phyloP scores from a whole-genome alignment of 2,797 vertebrate species.

The Anguilla obscura region DNA sequence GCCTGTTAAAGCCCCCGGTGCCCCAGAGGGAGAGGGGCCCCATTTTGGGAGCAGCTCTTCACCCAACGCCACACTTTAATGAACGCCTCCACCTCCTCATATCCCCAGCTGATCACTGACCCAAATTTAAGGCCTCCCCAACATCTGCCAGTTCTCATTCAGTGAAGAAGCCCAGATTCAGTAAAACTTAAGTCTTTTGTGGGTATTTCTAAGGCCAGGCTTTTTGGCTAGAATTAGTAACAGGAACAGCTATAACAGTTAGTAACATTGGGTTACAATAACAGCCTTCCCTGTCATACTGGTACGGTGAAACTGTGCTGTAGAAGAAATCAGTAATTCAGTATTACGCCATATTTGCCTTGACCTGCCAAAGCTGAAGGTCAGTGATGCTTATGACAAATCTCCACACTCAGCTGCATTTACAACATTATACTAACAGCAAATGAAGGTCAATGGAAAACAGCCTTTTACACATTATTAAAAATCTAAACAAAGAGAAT shows the following conservation, averaged over 20 bases:
- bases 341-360: not conserved
- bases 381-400: not conserved
- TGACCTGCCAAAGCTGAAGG: not conserved
- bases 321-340: not conserved
- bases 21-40: not conserved
- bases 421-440: too few relatives aligned
- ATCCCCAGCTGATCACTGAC: conserved; percentile 12
- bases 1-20: conserved; percentile 3
- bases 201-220: not conserved
- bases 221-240: not conserved
- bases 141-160: not conserved
- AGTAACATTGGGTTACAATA: not conserved
- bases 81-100: not conserved
- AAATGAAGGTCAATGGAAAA: too few relatives aligned
- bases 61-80: not conserved
- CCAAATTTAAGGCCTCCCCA: not conserved
- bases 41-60: not conserved
- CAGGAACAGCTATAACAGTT: not conserved
- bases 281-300: not conserved
- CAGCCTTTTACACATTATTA: not conserved
- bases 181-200: not conserved
- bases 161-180: not conserved
- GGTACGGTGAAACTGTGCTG: not conserved
- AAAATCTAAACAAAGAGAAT: not conserved
- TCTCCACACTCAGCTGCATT: not conserved